phyloP scores from a whole-genome alignment of 2,797 vertebrate genomes.

The Enteromius treurensis region DNA sequence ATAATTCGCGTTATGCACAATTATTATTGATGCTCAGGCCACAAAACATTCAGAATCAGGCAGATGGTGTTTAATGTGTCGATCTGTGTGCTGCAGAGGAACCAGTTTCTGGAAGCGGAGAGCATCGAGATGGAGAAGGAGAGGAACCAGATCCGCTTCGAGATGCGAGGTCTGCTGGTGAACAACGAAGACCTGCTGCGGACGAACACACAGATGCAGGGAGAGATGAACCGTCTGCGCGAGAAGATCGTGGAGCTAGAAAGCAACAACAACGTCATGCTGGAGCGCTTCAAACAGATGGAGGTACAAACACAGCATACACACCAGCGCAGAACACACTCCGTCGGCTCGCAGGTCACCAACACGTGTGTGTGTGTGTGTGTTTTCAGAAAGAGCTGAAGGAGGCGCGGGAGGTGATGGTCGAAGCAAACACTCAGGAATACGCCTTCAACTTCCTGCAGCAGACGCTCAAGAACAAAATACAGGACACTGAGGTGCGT shows the following conservation, averaged over 20 bases:
- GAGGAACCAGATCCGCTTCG: slow-evolving; percentile 80
- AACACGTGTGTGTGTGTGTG: slow-evolving; percentile 22
- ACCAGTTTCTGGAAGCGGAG: slow-evolving; percentile 82
- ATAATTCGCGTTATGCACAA: not conserved
- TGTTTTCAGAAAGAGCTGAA: slow-evolving; percentile 75
- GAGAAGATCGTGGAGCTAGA: slow-evolving; percentile 76
- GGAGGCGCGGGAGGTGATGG: slow-evolving; percentile 76
- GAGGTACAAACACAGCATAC: slow-evolving; percentile 68
- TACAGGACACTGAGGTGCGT: slow-evolving; percentile 78
- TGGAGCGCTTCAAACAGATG: slow-evolving; percentile 68
- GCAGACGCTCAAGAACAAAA: slow-evolving; percentile 79
- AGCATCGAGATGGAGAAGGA: slow-evolving; percentile 81
- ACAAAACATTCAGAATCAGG: not conserved
- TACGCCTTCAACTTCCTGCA: slow-evolving; percentile 82
- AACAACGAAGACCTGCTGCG: slow-evolving; percentile 80
- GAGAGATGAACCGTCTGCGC: slow-evolving; percentile 73
- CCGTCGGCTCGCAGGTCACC: not conserved
- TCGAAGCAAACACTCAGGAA: slow-evolving; percentile 82
- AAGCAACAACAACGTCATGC: slow-evolving; percentile 63
- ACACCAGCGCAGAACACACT: not conserved
- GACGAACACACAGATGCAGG: slow-evolving; percentile 74
- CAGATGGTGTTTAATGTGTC: not conserved
- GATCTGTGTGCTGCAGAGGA: slow-evolving; percentile 70
- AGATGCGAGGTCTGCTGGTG: slow-evolving; percentile 79
- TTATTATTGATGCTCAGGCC: not conserved